Evolutionary conservation across 2,888 invertebrate species (phyloP), one percentile per base, ranked within the genome.

Genomic region (Fabriciana adippe): DNA sequence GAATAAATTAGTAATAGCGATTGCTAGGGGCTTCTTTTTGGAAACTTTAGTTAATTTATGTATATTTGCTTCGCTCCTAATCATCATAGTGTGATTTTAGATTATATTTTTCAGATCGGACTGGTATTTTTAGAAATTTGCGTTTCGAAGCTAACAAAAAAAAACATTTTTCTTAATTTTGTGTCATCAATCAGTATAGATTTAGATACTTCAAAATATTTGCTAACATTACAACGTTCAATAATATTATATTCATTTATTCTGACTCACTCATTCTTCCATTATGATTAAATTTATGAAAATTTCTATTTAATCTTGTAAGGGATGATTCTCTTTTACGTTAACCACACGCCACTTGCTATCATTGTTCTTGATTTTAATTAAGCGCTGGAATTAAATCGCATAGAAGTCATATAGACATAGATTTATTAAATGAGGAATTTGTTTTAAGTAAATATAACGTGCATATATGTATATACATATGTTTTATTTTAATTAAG

Each of bases 301-400:
- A 57, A 67, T 61, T 64, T 64, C 55, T 21, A 55, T 53, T 45
- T 66, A 68, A 62, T 64, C 57, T 64, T 60, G 56, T 57, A 54
- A 62, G 21, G 62, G 45, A 54, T 48, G 51, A 69, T 69, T 65
- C 67, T 65, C 64, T 63, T 69, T 67, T 55, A 67, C 64, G 62
- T 69, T 59, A 67, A 71, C 69, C 69, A 55, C 67, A 64, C 55
- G 57, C 59, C 66, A 66, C 64, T 67, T 69, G 61, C 64, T 56
- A 50, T 67, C 64, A 65, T 69, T 71, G 71, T 71, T 68, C 67
- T 66, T 66, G 64, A 66, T 67, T 69, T 71, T 69, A 69, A 71
- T 71, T 71, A 71, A 61, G 66, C 61, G 57, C 68, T 67, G 66
- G 62, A 65, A 71, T 69, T 67, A 62, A 62, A 64, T 69, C 55